Percentiles rank a stretch among this genome's conserved stretches.
phyloP scores from a whole-genome alignment of 30 jellyfish, hydroid and myxozoan genomes.

The Aurelia sp. region DNA sequence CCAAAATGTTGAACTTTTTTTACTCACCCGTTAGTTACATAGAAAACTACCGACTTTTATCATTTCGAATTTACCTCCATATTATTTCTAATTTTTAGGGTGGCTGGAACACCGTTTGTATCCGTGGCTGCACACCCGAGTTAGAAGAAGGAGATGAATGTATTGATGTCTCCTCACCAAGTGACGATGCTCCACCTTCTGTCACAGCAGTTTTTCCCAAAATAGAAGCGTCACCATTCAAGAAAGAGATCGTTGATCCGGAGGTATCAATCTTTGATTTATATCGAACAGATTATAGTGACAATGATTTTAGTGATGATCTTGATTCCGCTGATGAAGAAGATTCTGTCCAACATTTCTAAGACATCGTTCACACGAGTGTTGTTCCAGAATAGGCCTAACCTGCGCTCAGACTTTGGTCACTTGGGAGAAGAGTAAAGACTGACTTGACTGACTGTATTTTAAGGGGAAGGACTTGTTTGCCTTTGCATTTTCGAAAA shows the following conservation, averaged over 20 bases:
- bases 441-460: too few relatives aligned
- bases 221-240: conserved; percentile 7
- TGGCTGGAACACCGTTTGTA: conserved; percentile 79
- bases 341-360: not conserved
- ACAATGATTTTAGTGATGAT: conserved; percentile 2
- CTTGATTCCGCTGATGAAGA: conserved; percentile 15
- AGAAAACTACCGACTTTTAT: too few relatives aligned
- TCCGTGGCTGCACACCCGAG: conserved; percentile 69
- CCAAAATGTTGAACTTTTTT: too few relatives aligned
- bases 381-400: too few relatives aligned
- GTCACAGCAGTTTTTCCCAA: not conserved
- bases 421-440: too few relatives aligned
- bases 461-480: too few relatives aligned
- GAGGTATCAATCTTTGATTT: conserved; percentile 25
- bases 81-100: conserved; percentile 35
- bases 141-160: conserved; percentile 71
- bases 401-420: too few relatives aligned
- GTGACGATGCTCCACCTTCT: not conserved
- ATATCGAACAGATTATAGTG: not conserved
- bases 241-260: not conserved
- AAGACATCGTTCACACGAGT: too few relatives aligned
- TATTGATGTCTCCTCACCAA: conserved; percentile 5
- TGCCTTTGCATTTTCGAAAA: too few relatives aligned
- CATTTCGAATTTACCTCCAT: too few relatives aligned
- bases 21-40: too few relatives aligned